Evolutionary conservation across 2,888 invertebrate species (phyloP).

Genomic region (Polymixis flavicincta): DNA sequence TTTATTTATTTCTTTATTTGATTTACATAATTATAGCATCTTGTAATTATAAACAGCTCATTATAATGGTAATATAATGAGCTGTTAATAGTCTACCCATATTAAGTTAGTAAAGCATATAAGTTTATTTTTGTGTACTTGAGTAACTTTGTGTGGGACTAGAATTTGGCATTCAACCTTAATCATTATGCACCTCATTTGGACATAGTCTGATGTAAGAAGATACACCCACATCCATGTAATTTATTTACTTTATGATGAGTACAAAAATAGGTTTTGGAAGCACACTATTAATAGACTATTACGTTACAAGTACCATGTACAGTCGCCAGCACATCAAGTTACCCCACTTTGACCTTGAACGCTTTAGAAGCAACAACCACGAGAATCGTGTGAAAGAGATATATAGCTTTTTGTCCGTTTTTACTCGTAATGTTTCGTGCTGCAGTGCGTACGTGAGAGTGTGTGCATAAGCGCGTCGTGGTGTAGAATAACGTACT

Average conservation of each 20-base stretch:
- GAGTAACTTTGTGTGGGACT: constrained; percentile 49
- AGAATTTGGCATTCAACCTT: constrained; percentile 41
- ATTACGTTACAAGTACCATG: not conserved
- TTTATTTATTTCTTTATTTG: no score
- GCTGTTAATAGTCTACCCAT: no score
- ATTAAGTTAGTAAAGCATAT: not conserved
- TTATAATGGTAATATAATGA: constrained; percentile 14
- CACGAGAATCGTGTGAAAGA: no score
- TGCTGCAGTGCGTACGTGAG: no score
- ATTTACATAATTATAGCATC: not conserved
- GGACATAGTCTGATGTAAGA: constrained; percentile 43
- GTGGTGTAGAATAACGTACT: no score
- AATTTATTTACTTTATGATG: constrained; percentile 34
- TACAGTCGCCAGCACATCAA: no score
- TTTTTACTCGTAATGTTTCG: no score
- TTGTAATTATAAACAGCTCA: constrained; percentile 1
- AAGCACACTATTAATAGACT: constrained; percentile 18
- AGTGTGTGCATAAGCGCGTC: no score
- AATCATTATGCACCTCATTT: constrained; percentile 49
- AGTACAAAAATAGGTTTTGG: constrained; percentile 15
- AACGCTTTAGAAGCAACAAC: no score
- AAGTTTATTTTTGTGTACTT: constrained; percentile 27
- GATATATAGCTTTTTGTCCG: no score
- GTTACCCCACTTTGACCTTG: no score
- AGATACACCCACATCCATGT: constrained; percentile 54